These are phyloP conservation scores for Cynoglossus semilaevis DNA, from an alignment of 2,113 vertebrate species.

Conservation along the genomic window DNA sequence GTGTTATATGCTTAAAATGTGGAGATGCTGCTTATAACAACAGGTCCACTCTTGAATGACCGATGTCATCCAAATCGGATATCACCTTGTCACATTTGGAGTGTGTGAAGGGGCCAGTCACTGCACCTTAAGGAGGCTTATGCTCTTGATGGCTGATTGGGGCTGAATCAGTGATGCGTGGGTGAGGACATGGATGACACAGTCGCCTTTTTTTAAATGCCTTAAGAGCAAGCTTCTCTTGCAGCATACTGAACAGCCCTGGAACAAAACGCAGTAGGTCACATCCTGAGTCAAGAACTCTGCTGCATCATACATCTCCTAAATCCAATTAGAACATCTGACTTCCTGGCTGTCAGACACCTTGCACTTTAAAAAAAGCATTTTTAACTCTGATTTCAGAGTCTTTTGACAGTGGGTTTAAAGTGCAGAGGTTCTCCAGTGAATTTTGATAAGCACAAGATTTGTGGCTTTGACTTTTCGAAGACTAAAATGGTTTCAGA, in stretches of 20 bases:
- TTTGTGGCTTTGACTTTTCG: not conserved
- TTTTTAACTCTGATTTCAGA: slow-evolving; percentile 1
- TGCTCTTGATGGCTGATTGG: slow-evolving; percentile 33
- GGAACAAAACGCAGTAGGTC: slow-evolving; percentile 40
- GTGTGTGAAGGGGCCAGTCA: slow-evolving; percentile 47
- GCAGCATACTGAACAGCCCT: slow-evolving; percentile 39
- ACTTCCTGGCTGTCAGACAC: slow-evolving; percentile 24
- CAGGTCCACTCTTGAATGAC: not conserved
- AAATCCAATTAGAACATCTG: slow-evolving; percentile 53
- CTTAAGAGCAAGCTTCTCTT: slow-evolving; percentile 23
- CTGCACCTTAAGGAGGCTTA: slow-evolving; percentile 50
- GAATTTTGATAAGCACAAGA: slow-evolving; percentile 12
- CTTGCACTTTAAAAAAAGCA: slow-evolving; percentile 8
- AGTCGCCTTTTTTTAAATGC: slow-evolving; percentile 41
- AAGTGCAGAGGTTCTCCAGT: slow-evolving; percentile 2
- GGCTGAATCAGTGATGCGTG: slow-evolving; percentile 46
- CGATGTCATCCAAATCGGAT: not conserved
- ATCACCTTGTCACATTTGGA: slow-evolving; percentile 38
- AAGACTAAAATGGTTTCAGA: slow-evolving; percentile 25
- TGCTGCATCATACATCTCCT: slow-evolving; percentile 9
- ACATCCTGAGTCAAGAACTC: slow-evolving; percentile 22
- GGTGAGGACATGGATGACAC: slow-evolving; percentile 32
- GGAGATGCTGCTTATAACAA: not conserved
- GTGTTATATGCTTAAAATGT: slow-evolving; percentile 29
- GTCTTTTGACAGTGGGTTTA: slow-evolving; percentile 19